Conservation (phyloP, 1,140 invertebrate species). For the Melanaphis sacchari region DNA sequence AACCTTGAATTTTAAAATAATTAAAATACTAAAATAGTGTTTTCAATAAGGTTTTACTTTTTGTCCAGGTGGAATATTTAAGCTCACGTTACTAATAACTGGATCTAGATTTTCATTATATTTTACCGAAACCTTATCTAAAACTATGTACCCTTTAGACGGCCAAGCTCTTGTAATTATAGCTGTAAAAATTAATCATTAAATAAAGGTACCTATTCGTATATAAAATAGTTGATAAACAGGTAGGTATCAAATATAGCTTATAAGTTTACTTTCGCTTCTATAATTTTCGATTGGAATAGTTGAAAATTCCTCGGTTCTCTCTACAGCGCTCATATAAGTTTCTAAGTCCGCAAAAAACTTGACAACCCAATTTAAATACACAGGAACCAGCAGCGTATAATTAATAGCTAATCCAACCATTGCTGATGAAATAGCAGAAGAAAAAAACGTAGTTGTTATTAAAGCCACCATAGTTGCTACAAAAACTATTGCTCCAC, state of each 20-base stretch:
- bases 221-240: background rate
- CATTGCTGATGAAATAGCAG: constrained; percentile 69
- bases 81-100: constrained; percentile 71
- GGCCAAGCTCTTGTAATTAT: constrained; percentile 69
- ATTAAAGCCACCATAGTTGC: constrained; percentile 73
- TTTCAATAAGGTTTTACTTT: constrained; percentile 66
- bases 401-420: constrained; percentile 80
- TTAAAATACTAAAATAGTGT: constrained; percentile 9
- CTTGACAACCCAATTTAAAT: constrained; percentile 83
- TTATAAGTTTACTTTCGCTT: constrained; percentile 57
- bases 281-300: constrained; percentile 69
- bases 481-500: constrained; percentile 77
- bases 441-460: constrained; percentile 67
- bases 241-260: background rate
- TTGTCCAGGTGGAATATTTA: constrained; percentile 72
- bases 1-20: constrained; percentile 66
- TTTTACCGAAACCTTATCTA: constrained; percentile 73
- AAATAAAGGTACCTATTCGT: background rate
- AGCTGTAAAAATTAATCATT: background rate
- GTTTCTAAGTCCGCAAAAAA: constrained; percentile 80
- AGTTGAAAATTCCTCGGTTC: constrained; percentile 71
- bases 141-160: constrained; percentile 73
- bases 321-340: constrained; percentile 79
- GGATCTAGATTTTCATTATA: constrained; percentile 70
- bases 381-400: constrained; percentile 80